Evolutionary conservation across 2,113 vertebrate species (phyloP).

Genomic region (Suncus etruscus): DNA sequence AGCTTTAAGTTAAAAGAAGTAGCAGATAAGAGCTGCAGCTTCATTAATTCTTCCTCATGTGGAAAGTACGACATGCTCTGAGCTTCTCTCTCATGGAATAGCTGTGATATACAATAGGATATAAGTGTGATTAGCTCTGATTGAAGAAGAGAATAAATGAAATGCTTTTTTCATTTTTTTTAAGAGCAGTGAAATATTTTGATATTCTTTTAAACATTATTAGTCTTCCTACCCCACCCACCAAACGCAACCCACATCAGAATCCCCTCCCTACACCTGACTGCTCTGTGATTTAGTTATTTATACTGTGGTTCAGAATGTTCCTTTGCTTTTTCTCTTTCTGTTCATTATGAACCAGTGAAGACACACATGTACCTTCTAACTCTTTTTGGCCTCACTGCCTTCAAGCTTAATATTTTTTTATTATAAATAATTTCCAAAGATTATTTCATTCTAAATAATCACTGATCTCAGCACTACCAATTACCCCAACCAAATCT

Average conservation of each 20-base stretch:
- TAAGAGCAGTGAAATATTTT: too few relatives aligned
- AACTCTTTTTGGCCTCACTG: not conserved
- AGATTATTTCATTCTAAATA: not conserved
- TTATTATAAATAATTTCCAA: slow-evolving; percentile 4
- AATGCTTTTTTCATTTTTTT: slow-evolving; percentile 40
- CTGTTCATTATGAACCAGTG: not conserved
- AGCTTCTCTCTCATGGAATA: not conserved
- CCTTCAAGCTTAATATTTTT: not conserved
- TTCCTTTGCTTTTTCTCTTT: slow-evolving; percentile 2
- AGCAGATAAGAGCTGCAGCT: not conserved
- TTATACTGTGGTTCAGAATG: slow-evolving; percentile 50
- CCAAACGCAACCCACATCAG: not conserved
- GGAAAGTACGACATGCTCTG: not conserved
- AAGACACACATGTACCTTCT: not conserved
- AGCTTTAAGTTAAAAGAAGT: slow-evolving; percentile 22
- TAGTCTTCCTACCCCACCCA: slow-evolving; percentile 67
- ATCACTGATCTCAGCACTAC: not conserved
- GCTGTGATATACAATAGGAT: not conserved
- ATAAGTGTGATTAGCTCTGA: not conserved
- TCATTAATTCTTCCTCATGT: not conserved
- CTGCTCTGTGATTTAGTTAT: slow-evolving; percentile 80
- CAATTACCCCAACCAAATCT: not conserved
- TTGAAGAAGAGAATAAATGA: slow-evolving; percentile 38
- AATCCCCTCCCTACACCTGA: slow-evolving; percentile 46
- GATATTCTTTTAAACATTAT: slow-evolving; percentile 58